Conservation (phyloP, 2,888 invertebrate genomes). For the Anagyrus pseudococci region DNA sequence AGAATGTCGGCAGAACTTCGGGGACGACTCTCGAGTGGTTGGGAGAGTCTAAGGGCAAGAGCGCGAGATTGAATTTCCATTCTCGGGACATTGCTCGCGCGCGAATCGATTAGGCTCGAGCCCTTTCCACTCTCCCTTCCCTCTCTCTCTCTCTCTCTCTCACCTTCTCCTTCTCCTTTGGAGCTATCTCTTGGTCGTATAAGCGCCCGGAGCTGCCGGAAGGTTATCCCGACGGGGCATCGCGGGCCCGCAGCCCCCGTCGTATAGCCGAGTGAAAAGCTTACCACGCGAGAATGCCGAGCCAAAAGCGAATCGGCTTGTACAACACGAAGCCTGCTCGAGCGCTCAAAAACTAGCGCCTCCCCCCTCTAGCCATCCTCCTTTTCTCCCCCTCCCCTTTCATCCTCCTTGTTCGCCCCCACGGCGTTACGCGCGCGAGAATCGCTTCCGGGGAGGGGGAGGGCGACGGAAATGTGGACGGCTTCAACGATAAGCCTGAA, state of each 20-base stretch:
- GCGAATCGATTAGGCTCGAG: too few species aligned
- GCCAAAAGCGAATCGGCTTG: conserved; percentile 19
- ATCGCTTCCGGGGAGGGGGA: too few species aligned
- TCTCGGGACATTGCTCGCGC: background rate
- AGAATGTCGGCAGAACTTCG: background rate
- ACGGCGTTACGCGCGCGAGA: too few species aligned
- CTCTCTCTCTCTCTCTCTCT: conserved; percentile 39
- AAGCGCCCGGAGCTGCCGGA: too few species aligned
- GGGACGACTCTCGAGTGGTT: background rate
- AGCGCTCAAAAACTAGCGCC: conserved; percentile 3
- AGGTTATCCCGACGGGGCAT: too few species aligned
- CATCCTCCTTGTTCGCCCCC: too few species aligned
- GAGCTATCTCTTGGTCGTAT: too few species aligned
- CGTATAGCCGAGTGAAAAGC: conserved; percentile 14
- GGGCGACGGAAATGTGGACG: too few species aligned
- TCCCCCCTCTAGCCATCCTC: background rate
- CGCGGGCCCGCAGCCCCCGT: background rate
- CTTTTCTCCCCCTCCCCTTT: background rate
- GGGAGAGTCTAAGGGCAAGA: too few species aligned
- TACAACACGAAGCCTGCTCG: conserved; percentile 9
- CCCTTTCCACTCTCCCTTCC: conserved; percentile 40
- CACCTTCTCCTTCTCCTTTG: too few species aligned
- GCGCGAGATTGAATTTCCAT: too few species aligned
- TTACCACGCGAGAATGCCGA: conserved; percentile 28
- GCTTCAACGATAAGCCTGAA: too few species aligned